A percentile compares a stretch with the other conserved stretches of the same genome.
Evolutionary conservation across 1,140 invertebrate genomes (phyloP).

Genomic region (Euura lappo): DNA sequence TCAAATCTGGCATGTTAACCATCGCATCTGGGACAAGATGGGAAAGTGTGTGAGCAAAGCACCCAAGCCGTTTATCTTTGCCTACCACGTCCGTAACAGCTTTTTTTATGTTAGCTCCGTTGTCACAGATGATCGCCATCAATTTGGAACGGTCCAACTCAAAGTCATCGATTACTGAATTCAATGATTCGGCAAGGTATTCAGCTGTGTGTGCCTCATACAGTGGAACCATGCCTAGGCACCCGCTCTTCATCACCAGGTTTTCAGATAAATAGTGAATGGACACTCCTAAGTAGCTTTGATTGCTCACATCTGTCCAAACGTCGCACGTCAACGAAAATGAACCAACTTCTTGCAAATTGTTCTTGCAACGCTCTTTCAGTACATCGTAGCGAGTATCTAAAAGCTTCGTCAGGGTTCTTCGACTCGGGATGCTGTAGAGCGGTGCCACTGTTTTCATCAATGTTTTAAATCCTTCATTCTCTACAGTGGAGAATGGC

Average conservation of each 20-base stretch:
- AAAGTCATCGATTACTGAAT: constrained; percentile 37
- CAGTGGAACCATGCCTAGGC: constrained; percentile 32
- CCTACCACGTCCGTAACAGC: constrained; percentile 44
- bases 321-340: not conserved
- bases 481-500: no score
- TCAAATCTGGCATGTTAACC: not conserved
- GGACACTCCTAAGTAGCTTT: not conserved
- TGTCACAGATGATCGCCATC: constrained; percentile 40
- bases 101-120: constrained; percentile 48
- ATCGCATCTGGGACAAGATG: not conserved
- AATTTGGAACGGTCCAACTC: constrained; percentile 37
- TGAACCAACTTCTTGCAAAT: not conserved
- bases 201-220: constrained; percentile 39
- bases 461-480: no score
- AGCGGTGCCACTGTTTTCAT: no score
- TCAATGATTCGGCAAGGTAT: constrained; percentile 37
- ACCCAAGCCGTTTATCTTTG: constrained; percentile 36
- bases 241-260: not conserved
- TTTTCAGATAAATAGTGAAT: not conserved
- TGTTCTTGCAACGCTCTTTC: not conserved
- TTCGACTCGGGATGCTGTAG: no score
- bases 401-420: no score
- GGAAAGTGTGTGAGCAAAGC: constrained; percentile 18
- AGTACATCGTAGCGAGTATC: constrained; percentile 1
- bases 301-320: not conserved